phyloP scores from a whole-genome alignment of 2,113 vertebrate genomes.

The Microtus pennsylvanicus region DNA sequence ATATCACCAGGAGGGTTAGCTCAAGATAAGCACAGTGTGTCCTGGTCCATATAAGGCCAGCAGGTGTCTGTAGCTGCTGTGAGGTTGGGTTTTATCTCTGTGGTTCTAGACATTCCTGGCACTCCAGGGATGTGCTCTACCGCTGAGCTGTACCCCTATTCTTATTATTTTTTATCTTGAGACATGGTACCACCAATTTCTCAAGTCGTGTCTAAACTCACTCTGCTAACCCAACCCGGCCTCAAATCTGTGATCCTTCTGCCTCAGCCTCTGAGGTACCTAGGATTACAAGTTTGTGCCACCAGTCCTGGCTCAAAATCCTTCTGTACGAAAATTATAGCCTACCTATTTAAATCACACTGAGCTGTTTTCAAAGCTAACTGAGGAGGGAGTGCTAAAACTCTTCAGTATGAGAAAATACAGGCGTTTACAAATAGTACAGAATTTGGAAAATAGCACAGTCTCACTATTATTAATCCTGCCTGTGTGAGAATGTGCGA shows the following conservation, averaged over 20 bases:
- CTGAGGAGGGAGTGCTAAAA: neutral
- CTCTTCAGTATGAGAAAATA: neutral
- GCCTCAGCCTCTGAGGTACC: neutral
- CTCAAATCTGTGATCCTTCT: neutral
- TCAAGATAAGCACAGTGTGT: neutral
- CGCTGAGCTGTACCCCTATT: neutral
- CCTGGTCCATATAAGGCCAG: neutral
- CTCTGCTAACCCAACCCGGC: neutral
- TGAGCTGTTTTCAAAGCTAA: neutral
- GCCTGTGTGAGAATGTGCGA: neutral
- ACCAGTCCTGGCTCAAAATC: neutral
- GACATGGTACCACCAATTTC: neutral
- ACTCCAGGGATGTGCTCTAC: neutral
- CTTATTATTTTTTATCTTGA: neutral
- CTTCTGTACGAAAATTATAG: neutral
- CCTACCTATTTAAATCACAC: neutral
- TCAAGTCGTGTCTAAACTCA: neutral
- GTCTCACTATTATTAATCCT: neutral
- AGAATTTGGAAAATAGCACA: neutral
- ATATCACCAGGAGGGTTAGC: neutral
- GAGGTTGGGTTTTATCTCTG: neutral
- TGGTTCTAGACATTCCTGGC: neutral
- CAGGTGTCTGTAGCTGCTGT: neutral
- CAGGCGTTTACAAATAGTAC: neutral
- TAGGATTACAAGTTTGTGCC: neutral